Evolutionary conservation across 2,797 vertebrate genomes (phyloP), one percentile per base, ranked within the genome.

Genomic region (Acanthiza pusilla): DNA sequence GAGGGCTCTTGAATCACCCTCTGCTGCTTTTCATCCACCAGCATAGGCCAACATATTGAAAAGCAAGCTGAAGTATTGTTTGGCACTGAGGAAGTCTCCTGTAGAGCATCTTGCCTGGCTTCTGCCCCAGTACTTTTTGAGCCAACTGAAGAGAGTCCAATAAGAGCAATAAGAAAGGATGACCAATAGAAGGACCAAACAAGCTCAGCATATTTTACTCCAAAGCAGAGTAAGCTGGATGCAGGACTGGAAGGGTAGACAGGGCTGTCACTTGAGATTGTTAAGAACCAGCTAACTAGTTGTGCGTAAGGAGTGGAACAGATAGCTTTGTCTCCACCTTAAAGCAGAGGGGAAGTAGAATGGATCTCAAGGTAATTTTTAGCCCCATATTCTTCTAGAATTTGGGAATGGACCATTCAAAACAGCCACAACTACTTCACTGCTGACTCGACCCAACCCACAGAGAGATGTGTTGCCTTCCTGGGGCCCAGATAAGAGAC

Each of bases 201-300:
- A 36, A 82, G 30, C 11, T 70, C 26, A 22, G 26, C 13, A 45
- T 25, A 60, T 38, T 74, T 70, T 47, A 63, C 36, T 17, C 51
- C 58, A 54, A 54, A 42, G 47, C 20, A 78, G 32, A 63, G 21
- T 29, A 57, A 66, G 32, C 3, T 66, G 63, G 23, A 34, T 25
- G 18, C 3, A 42, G 27, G 2, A 11, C 53, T 27, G 2, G 4
- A 30, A 2, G 3, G 4, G 3, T 26, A 50, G n/a, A 38, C 20
- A 20, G 14, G 14, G 7, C 10, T 62, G 27, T 16, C 25, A n/a
- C 15, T 10, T 18, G 18, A 34, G n/a, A 70, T 48, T 66, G 84
- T 47, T 16, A 61, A 45, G 40, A 67, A 50, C 36, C 3, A n/a
- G 25, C 13, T 62, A 54, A 53, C 10, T 32, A 53, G 15, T 14